Evolutionary conservation across 2,888 invertebrate species (phyloP), one percentile per base, ranked within the genome.

Genomic region (Ophraella communa): DNA sequence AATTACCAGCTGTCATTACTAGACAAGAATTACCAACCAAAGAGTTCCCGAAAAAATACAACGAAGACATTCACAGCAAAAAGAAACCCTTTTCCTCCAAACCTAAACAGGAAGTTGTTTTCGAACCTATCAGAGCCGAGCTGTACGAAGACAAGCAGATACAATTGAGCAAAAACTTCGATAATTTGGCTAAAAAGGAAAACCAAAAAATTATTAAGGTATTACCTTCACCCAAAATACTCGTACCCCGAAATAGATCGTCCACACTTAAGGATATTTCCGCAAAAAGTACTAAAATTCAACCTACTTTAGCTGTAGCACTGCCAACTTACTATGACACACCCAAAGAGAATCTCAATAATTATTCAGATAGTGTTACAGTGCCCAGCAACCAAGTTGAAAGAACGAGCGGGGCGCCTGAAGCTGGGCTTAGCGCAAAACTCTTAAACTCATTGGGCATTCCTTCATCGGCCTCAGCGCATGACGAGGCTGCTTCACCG

Each of bases 1-100:
- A 82, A 80, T 73, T 82, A 76, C 72, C 82, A 71, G 60, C 84
- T 78, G 62, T 82, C 75, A 70, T 80, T 70, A 76, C 75, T 69
- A 72, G 78, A 77, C 70, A 81, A 67, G 73, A 84, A 69, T 77
- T 79, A 20, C 87, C 87, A 2, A 87, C 87, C 18, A 84, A 84
- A 64, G 73, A 83, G 21, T 87, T 85, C 72, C 88, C 88, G 0
- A 88, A 88, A 76, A 88, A 88, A 75, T 88, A 83, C 76, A 78
- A 82, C 65, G 82, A 83, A 51, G 83, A 83, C 20, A 83, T 86
- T 59, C 84, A 84, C 65, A 72, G 74, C 20, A 80, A 78, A 74
- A 65, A 69, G 27, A 81, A 81, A 65, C 78, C 80, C 2, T 71
- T 70, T 4, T 73, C 77, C 1, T 65, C 64, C 76, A 83, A 78